Percentiles rank a stretch among this genome's conserved stretches.
phyloP scores from a whole-genome alignment of 2,888 invertebrate genomes.

The Thereva unica region DNA sequence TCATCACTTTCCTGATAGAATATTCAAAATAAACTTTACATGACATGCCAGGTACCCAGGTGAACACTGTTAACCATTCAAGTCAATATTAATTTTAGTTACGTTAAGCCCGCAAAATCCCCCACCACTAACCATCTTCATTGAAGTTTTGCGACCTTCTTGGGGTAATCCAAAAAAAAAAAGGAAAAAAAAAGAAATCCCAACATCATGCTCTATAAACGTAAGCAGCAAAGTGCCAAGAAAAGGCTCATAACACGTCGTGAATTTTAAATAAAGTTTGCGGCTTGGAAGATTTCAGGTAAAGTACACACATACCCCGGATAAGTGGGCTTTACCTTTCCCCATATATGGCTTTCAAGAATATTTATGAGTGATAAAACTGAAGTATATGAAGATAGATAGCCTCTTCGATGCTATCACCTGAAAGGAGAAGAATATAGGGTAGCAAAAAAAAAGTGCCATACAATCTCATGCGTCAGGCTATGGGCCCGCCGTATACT shows the following conservation, averaged over 20 bases:
- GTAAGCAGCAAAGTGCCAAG: conserved; percentile 2
- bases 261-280: conserved; percentile 32
- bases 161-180: too few relatives aligned
- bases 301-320: not conserved
- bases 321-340: conserved; percentile 17
- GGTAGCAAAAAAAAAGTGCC: not conserved
- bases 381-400: conserved; percentile 37
- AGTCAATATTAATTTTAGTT: too few relatives aligned
- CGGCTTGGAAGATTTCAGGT: conserved; percentile 6
- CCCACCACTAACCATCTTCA: not conserved
- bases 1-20: too few relatives aligned
- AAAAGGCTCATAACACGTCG: conserved; percentile 17
- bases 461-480: too few relatives aligned
- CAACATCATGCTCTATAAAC: conserved; percentile 4
- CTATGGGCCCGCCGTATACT: too few relatives aligned
- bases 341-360: conserved; percentile 26
- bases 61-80: too few relatives aligned
- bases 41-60: too few relatives aligned
- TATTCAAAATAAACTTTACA: too few relatives aligned
- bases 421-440: conserved; percentile 8
- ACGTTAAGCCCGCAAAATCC: too few relatives aligned
- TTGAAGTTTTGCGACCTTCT: conserved; percentile 3
- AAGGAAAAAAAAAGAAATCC: conserved; percentile 3
- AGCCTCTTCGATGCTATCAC: conserved; percentile 19
- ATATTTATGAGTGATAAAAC: conserved; percentile 36